Evolutionary conservation across 2,113 vertebrate genomes (phyloP).

Genomic region (Acanthisitta chloris): DNA sequence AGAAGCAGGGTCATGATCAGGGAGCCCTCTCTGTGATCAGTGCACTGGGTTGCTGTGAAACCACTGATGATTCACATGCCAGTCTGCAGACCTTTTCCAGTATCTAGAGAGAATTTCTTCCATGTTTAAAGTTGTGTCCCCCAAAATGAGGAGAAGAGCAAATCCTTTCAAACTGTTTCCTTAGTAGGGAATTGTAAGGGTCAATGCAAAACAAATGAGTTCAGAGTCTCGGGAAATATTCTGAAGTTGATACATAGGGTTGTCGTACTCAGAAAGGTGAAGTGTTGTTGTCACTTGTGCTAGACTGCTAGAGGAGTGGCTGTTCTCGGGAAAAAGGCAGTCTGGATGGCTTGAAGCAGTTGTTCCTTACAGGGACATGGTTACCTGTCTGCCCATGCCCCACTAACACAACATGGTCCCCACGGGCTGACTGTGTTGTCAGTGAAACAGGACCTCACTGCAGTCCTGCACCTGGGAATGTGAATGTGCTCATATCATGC

Average conservation of each 20-base stretch:
- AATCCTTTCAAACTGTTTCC: neutral
- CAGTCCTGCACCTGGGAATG: neutral
- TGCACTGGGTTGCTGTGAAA: neutral
- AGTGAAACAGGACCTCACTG: neutral
- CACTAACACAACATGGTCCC: neutral
- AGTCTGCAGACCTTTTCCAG: neutral
- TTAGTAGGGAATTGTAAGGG: neutral
- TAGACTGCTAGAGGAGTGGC: neutral
- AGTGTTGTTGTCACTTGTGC: neutral
- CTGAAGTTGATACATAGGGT: neutral
- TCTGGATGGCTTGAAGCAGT: no score
- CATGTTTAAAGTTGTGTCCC: neutral
- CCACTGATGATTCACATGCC: neutral
- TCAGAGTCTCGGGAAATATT: neutral
- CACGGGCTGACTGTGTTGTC: neutral
- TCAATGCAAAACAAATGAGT: neutral
- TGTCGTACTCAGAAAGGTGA: neutral
- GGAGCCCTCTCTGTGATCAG: neutral
- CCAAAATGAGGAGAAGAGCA: neutral
- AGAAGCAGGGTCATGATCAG: neutral
- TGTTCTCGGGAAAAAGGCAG: neutral
- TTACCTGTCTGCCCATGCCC: neutral
- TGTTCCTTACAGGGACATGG: neutral
- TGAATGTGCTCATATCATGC: neutral
- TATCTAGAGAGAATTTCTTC: neutral